Evolutionary conservation across 2,888 invertebrate genomes (phyloP).

Genomic region (Stenodera caucasica): DNA sequence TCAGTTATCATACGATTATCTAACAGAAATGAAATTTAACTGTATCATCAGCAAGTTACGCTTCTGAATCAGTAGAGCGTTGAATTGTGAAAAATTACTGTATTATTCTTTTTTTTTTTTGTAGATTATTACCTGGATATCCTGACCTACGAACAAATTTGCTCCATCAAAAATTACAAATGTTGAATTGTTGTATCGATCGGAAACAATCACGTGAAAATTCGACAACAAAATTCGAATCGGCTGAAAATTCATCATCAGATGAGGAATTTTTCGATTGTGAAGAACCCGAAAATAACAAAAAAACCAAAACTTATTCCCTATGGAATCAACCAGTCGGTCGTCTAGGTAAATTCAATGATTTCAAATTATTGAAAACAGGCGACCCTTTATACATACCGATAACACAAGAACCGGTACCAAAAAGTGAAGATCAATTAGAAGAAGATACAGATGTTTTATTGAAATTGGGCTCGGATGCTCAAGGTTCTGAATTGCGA

Average conservation of each 20-base stretch:
- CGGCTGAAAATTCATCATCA: conserved; percentile 52
- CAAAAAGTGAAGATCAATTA: conserved; percentile 96
- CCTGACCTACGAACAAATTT: conserved; percentile 90
- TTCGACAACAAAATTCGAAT: conserved; percentile 52
- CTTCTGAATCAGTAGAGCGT: background rate
- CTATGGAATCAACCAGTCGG: conserved; percentile 66
- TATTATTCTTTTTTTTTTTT: conserved; percentile 47
- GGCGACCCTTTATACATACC: conserved; percentile 79
- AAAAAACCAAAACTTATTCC: conserved; percentile 52
- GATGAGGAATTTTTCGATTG: conserved; percentile 85
- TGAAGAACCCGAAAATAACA: conserved; percentile 58
- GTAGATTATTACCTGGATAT: conserved; percentile 75
- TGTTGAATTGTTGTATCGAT: conserved; percentile 78
- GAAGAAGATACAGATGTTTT: conserved; percentile 92
- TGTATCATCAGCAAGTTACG: conserved; percentile 8
- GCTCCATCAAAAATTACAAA: conserved; percentile 89
- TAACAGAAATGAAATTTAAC: conserved; percentile 2
- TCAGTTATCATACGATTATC: background rate
- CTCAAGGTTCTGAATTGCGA: conserved; percentile 79
- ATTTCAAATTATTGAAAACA: conserved; percentile 67
- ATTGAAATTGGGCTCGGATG: conserved; percentile 83
- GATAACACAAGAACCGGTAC: conserved; percentile 87
- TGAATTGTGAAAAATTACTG: conserved; percentile 13
- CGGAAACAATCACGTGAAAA: conserved; percentile 61
- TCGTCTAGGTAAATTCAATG: conserved; percentile 68